phyloP scores from a whole-genome alignment of 2,797 vertebrate species.

The Hapalemur alaotrensis region DNA sequence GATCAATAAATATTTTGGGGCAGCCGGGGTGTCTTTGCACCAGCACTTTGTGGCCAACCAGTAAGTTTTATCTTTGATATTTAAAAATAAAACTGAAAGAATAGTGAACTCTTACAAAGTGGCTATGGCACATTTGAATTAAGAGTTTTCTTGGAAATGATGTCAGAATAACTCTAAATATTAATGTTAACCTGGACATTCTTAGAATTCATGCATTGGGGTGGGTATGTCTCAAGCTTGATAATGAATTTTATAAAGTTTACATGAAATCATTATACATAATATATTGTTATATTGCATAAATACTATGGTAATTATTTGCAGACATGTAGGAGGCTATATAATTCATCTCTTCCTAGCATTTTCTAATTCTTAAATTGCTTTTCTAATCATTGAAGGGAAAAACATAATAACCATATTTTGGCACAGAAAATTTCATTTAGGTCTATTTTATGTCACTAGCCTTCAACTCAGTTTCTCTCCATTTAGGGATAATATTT shows the following conservation, averaged over 20 bases:
- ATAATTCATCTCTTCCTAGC: neutral
- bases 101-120: conserved; percentile 40
- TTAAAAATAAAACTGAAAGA: conserved; percentile 36
- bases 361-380: conserved; percentile 3
- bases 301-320: neutral
- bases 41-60: neutral
- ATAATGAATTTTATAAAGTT: conserved; percentile 66
- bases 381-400: neutral
- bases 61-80: neutral
- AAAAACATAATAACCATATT: neutral
- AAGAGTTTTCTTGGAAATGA: conserved; percentile 71
- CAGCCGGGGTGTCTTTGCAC: neutral
- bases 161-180: conserved; percentile 52
- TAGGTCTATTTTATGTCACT: neutral
- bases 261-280: neutral
- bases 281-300: neutral
- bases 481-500: neutral
- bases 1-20: neutral
- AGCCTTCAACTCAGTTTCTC: neutral
- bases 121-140: conserved; percentile 51
- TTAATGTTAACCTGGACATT: conserved; percentile 69
- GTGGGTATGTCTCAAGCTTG: conserved; percentile 53
- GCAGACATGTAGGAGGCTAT: neutral
- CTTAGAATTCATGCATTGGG: conserved; percentile 1
- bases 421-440: neutral